Evolutionary conservation across 2,888 invertebrate genomes (phyloP), one percentile per base, ranked within the genome.

Genomic region (Monoplex corrugatus): DNA sequence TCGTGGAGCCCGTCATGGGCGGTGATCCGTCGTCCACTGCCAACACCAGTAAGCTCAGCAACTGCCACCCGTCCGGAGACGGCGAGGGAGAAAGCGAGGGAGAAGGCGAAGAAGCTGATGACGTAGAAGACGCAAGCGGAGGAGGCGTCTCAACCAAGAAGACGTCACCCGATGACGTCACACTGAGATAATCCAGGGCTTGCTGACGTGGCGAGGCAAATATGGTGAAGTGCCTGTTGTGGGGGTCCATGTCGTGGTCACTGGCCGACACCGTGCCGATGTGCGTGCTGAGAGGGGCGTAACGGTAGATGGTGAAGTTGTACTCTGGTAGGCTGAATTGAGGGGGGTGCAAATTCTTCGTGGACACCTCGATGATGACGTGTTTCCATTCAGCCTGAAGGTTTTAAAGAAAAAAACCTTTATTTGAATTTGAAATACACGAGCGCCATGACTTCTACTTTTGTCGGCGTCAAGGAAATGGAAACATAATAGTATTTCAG

Each of bases 21-120:
- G 94, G 94, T 0, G 93, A 94, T 2, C 94, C 94, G 2, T 91
- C 91, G 88, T 94, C 93, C 44, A 92, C 91, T 0, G 94, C 94
- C n/a, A 90, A 89, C 19, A 94, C 92, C 28, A 89, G 89, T 78
- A 94, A 92, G 28, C 89, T 90, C 16, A 93, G 50, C 13, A 89
- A 83, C 10, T 35, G 89, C 10, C 90, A 63, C 28, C 86, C 88
- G 35, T 57, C 86, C 0, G 93, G 93, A 1, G 93, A 89, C 50
- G 92, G 87, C 6, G n/a, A n/a, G n/a, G n/a, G n/a, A n/a, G n/a
- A n/a, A n/a, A n/a, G n/a, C n/a, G n/a, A n/a, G n/a, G n/a, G n/a
- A n/a, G n/a, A n/a, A n/a, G n/a, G n/a, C n/a, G n/a, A n/a, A n/a
- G n/a, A n/a, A n/a, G n/a, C n/a, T n/a, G n/a, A n/a, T n/a, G n/a